These are phyloP conservation scores for Atta cephalotes DNA, from an alignment of 1,140 invertebrate species.

Conservation along the genomic window DNA sequence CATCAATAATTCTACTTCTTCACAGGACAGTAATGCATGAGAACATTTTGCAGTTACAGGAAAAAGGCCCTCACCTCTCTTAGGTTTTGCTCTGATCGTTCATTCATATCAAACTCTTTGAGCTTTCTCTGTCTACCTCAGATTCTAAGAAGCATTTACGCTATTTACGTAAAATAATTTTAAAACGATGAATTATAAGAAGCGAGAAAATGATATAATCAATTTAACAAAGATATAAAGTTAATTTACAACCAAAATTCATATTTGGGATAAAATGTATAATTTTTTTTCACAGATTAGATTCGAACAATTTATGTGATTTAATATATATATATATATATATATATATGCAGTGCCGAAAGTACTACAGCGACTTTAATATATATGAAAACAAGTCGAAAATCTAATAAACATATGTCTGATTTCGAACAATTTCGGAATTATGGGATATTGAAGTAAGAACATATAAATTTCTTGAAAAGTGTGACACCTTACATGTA, in stretches of 20 bases:
- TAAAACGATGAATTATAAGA: constrained; percentile 4
- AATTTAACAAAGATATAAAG: constrained; percentile 7
- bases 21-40: too few relatives aligned
- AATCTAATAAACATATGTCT: too few relatives aligned
- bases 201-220: constrained; percentile 8
- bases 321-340: neutral
- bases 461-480: too few relatives aligned
- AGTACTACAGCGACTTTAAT: too few relatives aligned
- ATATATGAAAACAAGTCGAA: too few relatives aligned
- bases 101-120: constrained; percentile 30
- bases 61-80: too few relatives aligned
- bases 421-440: too few relatives aligned
- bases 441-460: too few relatives aligned
- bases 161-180: constrained; percentile 37
- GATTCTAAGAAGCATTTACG: constrained; percentile 18
- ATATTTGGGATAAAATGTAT: constrained; percentile 1
- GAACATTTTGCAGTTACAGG: too few relatives aligned
- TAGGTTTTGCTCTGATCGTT: neutral
- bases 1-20: too few relatives aligned
- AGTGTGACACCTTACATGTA: too few relatives aligned
- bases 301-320: neutral
- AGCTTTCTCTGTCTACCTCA: constrained; percentile 62
- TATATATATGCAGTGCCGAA: too few relatives aligned
- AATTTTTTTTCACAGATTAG: neutral
- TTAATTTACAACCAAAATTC: constrained; percentile 1